Evolutionary conservation across 2,113 vertebrate genomes (phyloP), one percentile per base, ranked within the genome.

Genomic region (Mandrillus leucophaeus): DNA sequence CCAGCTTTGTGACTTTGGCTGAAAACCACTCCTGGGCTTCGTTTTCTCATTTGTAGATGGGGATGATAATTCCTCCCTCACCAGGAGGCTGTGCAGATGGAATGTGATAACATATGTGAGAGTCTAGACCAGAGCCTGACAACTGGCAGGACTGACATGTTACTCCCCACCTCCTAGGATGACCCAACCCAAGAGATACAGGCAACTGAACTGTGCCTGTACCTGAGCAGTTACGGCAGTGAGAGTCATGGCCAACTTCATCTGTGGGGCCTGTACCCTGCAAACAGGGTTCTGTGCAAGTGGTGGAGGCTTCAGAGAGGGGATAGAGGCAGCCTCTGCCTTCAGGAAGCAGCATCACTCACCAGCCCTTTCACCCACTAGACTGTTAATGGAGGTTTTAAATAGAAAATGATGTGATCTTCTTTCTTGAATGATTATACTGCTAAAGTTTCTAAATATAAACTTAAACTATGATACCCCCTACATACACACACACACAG

Each of bases 371-470:
- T 68, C 59, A 48, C 30, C 50, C 23, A 20, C 57, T 43, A 17
- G 68, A 79, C 72, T 70, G 38, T 94, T 94, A 72, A 13, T 86
- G 79, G 76, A 50, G 32, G n/a, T 96, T 93, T 96, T 88, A 97
- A 97, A 95, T 93, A 93, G 93, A 85, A 79, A 88, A 22, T 95
- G 92, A 97, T 52, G 82, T 91, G 92, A 93, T 93, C 64, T 78
- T 90, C 92, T 91, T 95, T 93, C 92, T 78, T 96, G 59, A 93
- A 93, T 96, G 66, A 45, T 84, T 73, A 78, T 55, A 70, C 81
- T 35, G 93, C 57, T 20, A 12, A n/a, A 45, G 38, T 92, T 97
- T 95, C 88, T 94, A 97, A 98, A 97, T 93, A 93, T 96, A 96
- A 88, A 86, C 12, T 17, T 70, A 83, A 90, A 70, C 59, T 13